Evolutionary conservation across 2,888 invertebrate species (phyloP).

Genomic region (Pasiphila rectangulata): DNA sequence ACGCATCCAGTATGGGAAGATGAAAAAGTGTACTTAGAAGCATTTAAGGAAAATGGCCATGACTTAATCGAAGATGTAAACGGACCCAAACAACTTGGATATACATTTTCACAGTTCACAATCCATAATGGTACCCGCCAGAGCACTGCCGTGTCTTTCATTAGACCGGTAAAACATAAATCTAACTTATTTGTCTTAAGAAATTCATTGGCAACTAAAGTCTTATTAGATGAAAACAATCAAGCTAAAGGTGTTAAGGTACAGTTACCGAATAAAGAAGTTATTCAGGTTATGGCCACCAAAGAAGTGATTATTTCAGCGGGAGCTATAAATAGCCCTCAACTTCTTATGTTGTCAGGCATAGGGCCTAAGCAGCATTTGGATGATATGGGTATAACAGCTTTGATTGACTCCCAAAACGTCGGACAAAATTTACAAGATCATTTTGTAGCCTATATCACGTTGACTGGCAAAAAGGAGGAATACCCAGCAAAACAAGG

Average conservation of each 20-base stretch:
- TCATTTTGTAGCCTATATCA: constrained; percentile 36
- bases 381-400: constrained; percentile 40
- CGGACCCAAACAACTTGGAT: constrained; percentile 42
- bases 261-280: constrained; percentile 40
- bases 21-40: constrained; percentile 36
- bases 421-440: constrained; percentile 65
- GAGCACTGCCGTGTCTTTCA: constrained; percentile 86
- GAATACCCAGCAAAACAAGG: too few species aligned
- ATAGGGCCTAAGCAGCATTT: constrained; percentile 55
- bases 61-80: constrained; percentile 40
- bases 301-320: constrained; percentile 64
- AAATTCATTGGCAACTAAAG: constrained; percentile 58
- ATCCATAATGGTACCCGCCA: constrained; percentile 84
- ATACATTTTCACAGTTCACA: constrained; percentile 47
- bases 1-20: constrained; percentile 22
- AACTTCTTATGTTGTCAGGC: constrained; percentile 62
- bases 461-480: constrained; percentile 7
- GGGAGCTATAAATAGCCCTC: constrained; percentile 58
- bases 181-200: constrained; percentile 50
- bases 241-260: constrained; percentile 53
- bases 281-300: constrained; percentile 14
- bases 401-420: constrained; percentile 45
- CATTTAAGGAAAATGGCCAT: constrained; percentile 55
- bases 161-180: constrained; percentile 60
- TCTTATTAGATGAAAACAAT: constrained; percentile 62